Conservation (phyloP, 1,140 invertebrate genomes). For the Drosophila cardini region DNA sequence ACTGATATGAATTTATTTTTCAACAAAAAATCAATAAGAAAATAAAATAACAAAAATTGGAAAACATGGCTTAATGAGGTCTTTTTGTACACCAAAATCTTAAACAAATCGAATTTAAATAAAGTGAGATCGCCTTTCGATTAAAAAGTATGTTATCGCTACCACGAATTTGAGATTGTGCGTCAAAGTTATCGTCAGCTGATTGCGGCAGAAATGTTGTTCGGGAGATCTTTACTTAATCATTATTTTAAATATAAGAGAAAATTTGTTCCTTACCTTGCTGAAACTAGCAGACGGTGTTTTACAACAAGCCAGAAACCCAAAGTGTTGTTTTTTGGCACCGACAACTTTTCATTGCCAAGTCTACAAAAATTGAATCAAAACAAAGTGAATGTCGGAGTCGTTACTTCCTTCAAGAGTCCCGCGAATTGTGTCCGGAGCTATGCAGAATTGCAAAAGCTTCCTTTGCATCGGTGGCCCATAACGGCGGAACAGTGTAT, state of each 20-base stretch:
- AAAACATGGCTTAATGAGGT: too few species aligned
- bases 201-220: slow-evolving; percentile 47
- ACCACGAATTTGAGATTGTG: background rate
- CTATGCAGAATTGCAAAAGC: slow-evolving; percentile 81
- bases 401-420: slow-evolving; percentile 87
- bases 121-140: slow-evolving; percentile 1
- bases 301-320: slow-evolving; percentile 20
- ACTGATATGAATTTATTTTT: too few species aligned
- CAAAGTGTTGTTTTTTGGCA: slow-evolving; percentile 88
- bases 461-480: slow-evolving; percentile 87
- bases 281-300: slow-evolving; percentile 1
- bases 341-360: slow-evolving; percentile 88
- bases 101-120: too few species aligned
- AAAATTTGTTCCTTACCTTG: slow-evolving; percentile 43
- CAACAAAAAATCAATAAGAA: too few species aligned
- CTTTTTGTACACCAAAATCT: too few species aligned
- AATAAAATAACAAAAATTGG: too few species aligned
- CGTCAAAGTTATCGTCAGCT: slow-evolving; percentile 15
- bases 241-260: slow-evolving; percentile 64
- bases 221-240: slow-evolving; percentile 45
- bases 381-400: slow-evolving; percentile 77
- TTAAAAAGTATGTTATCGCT: background rate
- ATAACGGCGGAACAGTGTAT: slow-evolving; percentile 61
- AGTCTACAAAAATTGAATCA: slow-evolving; percentile 85
- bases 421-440: slow-evolving; percentile 85